Evolutionary conservation across 2,797 vertebrate species (phyloP).

Genomic region (Neoniphon sammara): DNA sequence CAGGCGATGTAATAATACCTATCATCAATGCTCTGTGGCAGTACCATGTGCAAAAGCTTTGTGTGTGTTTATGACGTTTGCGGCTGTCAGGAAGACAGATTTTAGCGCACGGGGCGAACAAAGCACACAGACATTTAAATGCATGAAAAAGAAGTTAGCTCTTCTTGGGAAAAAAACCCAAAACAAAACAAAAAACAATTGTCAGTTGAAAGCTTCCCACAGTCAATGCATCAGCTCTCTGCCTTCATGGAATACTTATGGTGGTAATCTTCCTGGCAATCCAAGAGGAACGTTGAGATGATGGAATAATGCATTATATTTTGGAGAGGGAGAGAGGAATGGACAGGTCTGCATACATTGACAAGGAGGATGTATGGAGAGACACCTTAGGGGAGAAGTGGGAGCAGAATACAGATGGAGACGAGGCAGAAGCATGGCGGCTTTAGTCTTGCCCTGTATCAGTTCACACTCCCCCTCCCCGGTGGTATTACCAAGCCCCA

Average conservation of each 20-base stretch:
- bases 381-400: constrained; percentile 44
- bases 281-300: constrained; percentile 43
- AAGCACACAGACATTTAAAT: constrained; percentile 56
- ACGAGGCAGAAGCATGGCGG: not conserved
- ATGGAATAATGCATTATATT: constrained; percentile 61
- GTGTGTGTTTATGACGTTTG: constrained; percentile 41
- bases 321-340: constrained; percentile 29
- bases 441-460: not conserved
- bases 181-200: constrained; percentile 1
- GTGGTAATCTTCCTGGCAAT: constrained; percentile 48
- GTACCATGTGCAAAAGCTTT: not conserved
- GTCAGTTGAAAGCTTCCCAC: constrained; percentile 8
- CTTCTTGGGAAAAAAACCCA: constrained; percentile 14
- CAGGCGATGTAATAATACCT: constrained; percentile 11
- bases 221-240: constrained; percentile 21
- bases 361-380: constrained; percentile 50
- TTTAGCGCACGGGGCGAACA: constrained; percentile 28
- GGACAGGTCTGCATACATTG: constrained; percentile 41
- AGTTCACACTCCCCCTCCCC: constrained; percentile 10
- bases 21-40: constrained; percentile 20
- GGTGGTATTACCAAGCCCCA: constrained; percentile 13
- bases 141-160: constrained; percentile 49
- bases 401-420: constrained; percentile 39
- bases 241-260: constrained; percentile 50
- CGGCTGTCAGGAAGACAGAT: constrained; percentile 44